These are phyloP conservation scores for Philopedon plagiatum DNA, from an alignment of 2,888 invertebrate species.

Conservation along the genomic window DNA sequence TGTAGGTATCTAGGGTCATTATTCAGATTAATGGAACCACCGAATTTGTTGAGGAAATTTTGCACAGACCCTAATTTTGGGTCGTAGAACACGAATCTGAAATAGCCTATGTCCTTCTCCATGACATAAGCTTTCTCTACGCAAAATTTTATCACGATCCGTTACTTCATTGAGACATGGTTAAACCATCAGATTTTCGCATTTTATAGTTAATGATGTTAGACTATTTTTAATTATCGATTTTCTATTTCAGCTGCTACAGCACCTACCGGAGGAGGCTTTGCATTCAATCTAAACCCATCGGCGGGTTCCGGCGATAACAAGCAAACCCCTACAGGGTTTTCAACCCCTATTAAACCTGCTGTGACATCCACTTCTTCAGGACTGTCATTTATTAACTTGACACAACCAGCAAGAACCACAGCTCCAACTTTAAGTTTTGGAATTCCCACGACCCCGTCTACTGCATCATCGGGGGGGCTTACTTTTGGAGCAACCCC, in stretches of 20 bases:
- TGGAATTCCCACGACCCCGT: background rate
- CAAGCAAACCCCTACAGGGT: slow-evolving; percentile 30
- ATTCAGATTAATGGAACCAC: too few relatives aligned
- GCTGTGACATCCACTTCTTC: slow-evolving; percentile 4
- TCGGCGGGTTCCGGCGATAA: slow-evolving; percentile 54
- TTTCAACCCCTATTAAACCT: slow-evolving; percentile 17
- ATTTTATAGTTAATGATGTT: background rate
- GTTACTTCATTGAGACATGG: too few relatives aligned
- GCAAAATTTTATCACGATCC: too few relatives aligned
- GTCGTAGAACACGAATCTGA: too few relatives aligned
- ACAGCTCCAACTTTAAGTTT: background rate
- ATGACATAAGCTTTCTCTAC: too few relatives aligned
- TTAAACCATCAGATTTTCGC: background rate
- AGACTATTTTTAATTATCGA: background rate
- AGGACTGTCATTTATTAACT: slow-evolving; percentile 2
- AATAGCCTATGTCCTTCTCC: too few relatives aligned
- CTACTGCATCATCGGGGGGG: slow-evolving; percentile 7
- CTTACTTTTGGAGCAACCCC: slow-evolving; percentile 41
- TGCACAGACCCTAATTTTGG: too few relatives aligned
- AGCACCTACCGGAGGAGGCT: slow-evolving; percentile 46
- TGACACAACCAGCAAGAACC: slow-evolving; percentile 18
- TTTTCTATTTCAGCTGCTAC: slow-evolving; percentile 40
- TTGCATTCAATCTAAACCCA: slow-evolving; percentile 43
- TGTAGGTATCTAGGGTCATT: too few relatives aligned
- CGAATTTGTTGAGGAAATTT: too few relatives aligned